These are phyloP conservation scores for Pimephales promelas DNA, from an alignment of 2,113 vertebrate genomes.

Conservation along the genomic window DNA sequence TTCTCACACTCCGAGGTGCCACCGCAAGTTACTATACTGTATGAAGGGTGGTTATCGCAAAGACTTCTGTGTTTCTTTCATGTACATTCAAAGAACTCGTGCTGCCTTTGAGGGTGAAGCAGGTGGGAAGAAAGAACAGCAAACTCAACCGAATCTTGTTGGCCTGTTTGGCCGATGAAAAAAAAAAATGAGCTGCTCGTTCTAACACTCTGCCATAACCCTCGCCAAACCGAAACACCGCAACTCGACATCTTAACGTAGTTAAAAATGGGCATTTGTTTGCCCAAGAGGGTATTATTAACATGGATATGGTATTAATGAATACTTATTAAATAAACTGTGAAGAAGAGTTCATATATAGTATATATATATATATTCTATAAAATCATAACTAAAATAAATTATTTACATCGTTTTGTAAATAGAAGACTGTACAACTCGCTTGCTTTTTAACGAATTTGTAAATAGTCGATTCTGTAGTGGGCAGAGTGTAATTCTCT, in stretches of 20 bases:
- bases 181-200: slow-evolving; percentile 73
- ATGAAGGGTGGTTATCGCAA: slow-evolving; percentile 26
- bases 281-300: slow-evolving; percentile 74
- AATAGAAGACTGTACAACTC: slow-evolving; percentile 84
- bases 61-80: slow-evolving; percentile 32
- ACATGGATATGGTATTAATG: slow-evolving; percentile 70
- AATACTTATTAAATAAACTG: slow-evolving; percentile 85
- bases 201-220: slow-evolving; percentile 74
- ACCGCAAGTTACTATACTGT: slow-evolving; percentile 16
- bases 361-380: slow-evolving; percentile 95
- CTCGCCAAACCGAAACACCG: slow-evolving; percentile 73
- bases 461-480: slow-evolving; percentile 88
- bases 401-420: slow-evolving; percentile 83
- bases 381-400: slow-evolving; percentile 80
- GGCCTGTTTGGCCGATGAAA: slow-evolving; percentile 68
- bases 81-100: slow-evolving; percentile 34
- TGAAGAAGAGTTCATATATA: slow-evolving; percentile 83
- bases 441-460: slow-evolving; percentile 99
- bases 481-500: slow-evolving; percentile 86
- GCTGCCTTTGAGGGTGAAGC: slow-evolving; percentile 52
- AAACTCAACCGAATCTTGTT: slow-evolving; percentile 63
- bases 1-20: slow-evolving; percentile 31
- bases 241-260: slow-evolving; percentile 76
- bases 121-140: not conserved
- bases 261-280: slow-evolving; percentile 69